A percentile compares a stretch with the other conserved stretches of the same genome.
Evolutionary conservation across 2,797 vertebrate genomes (phyloP).

Genomic region (Tragopan temminckii): DNA sequence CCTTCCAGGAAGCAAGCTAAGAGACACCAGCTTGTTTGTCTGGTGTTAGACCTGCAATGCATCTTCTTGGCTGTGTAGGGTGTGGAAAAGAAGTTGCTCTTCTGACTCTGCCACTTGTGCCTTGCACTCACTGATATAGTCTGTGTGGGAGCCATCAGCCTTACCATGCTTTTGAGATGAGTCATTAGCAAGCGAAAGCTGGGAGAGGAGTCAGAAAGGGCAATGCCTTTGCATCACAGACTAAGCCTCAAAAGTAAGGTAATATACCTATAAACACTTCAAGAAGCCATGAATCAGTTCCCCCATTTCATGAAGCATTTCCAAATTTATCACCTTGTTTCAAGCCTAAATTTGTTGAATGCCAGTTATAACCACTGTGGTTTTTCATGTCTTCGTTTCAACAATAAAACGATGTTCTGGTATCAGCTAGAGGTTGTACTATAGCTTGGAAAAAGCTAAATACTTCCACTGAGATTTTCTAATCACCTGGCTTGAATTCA

Average conservation of each 20-base stretch:
- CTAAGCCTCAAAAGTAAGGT: not conserved
- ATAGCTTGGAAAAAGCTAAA: not conserved
- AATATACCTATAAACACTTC: not conserved
- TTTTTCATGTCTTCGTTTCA: not conserved
- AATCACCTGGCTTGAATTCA: not conserved
- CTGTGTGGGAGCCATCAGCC: not conserved
- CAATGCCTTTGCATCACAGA: not conserved
- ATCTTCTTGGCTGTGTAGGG: not conserved
- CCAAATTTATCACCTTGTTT: not conserved
- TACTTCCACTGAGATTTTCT: not conserved
- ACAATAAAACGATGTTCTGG: not conserved
- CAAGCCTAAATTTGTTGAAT: not conserved
- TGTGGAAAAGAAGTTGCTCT: not conserved
- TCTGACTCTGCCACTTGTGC: not conserved
- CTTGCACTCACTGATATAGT: not conserved
- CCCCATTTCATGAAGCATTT: not conserved
- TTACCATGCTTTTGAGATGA: not conserved
- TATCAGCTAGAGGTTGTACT: not conserved
- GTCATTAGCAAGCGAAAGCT: not conserved
- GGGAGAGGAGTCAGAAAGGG: not conserved
- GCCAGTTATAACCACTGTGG: not conserved
- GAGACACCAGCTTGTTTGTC: not conserved
- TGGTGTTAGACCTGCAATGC: not conserved
- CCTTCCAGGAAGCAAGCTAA: not conserved
- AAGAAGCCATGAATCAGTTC: not conserved